Conservation (phyloP, 2,888 invertebrate species). For the Pyrrhia umbra region DNA sequence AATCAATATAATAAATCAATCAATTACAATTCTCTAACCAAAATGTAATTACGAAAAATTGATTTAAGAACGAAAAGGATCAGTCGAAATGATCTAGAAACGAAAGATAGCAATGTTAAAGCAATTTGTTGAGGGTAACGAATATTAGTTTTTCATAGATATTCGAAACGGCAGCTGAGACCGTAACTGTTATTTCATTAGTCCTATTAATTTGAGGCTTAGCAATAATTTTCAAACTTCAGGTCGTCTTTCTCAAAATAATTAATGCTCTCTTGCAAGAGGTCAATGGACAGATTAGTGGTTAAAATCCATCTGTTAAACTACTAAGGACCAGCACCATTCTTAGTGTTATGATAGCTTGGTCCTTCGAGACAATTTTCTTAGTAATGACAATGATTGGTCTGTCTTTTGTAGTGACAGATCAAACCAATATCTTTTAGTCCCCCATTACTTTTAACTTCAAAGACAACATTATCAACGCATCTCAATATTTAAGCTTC, state of each 20-base stretch:
- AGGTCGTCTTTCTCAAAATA: slow-evolving; percentile 38
- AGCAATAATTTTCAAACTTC: slow-evolving; percentile 38
- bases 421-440: slow-evolving; percentile 31
- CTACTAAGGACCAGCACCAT: slow-evolving; percentile 2
- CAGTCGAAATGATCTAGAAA: slow-evolving; percentile 17
- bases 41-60: slow-evolving; percentile 40
- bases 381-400: slow-evolving; percentile 3
- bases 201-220: slow-evolving; percentile 34
- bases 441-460: slow-evolving; percentile 35
- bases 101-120: slow-evolving; percentile 23
- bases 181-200: slow-evolving; percentile 41
- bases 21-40: slow-evolving; percentile 10
- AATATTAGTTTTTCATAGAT: slow-evolving; percentile 45
- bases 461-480: slow-evolving; percentile 47
- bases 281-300: slow-evolving; percentile 27
- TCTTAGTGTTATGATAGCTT: neutral
- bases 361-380: slow-evolving; percentile 25
- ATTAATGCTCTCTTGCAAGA: slow-evolving; percentile 22
- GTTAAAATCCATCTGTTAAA: slow-evolving; percentile 19
- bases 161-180: slow-evolving; percentile 34
- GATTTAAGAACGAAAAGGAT: slow-evolving; percentile 8
- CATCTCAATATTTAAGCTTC: slow-evolving; percentile 49
- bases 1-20: slow-evolving; percentile 18
- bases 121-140: slow-evolving; percentile 34
- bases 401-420: slow-evolving; percentile 28